Conservation (phyloP, 2,113 vertebrate species). For the Mormyrus iriodes region DNA sequence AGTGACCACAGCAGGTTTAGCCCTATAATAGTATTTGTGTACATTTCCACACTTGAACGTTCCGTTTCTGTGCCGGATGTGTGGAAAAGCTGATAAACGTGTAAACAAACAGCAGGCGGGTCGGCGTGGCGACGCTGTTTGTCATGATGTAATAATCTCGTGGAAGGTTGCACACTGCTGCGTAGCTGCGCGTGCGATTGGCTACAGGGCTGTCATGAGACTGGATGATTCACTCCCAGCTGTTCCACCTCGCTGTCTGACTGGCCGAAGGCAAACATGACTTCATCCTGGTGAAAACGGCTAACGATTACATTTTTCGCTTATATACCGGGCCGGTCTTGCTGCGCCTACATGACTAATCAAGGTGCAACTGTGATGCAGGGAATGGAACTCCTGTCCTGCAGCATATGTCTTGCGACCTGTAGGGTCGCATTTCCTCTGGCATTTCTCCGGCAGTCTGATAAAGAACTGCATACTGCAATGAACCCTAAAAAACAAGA, state of each 20-base stretch:
- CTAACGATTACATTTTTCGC: not conserved
- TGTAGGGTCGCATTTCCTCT: not conserved
- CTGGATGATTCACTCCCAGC: not conserved
- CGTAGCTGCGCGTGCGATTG: not conserved
- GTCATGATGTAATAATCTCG: not conserved
- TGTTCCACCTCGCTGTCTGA: not conserved
- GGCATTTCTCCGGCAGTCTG: not conserved
- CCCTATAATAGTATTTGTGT: not conserved
- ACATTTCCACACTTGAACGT: not conserved
- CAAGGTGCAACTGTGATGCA: not conserved
- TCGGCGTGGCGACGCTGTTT: not conserved
- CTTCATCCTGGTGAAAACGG: not conserved
- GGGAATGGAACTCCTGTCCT: not conserved
- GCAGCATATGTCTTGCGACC: not conserved
- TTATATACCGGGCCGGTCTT: not conserved
- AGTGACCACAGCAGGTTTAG: not conserved
- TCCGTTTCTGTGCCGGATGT: not conserved
- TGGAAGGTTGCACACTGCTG: not conserved
- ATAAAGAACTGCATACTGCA: not conserved
- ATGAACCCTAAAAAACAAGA: not conserved
- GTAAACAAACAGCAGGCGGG: not conserved
- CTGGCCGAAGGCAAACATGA: conserved; percentile 11
- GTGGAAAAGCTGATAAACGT: not conserved
- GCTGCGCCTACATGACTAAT: not conserved
- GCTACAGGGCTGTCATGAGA: not conserved